Conservation (phyloP, 2,888 invertebrate species). For the Gymnocheta viridis region DNA sequence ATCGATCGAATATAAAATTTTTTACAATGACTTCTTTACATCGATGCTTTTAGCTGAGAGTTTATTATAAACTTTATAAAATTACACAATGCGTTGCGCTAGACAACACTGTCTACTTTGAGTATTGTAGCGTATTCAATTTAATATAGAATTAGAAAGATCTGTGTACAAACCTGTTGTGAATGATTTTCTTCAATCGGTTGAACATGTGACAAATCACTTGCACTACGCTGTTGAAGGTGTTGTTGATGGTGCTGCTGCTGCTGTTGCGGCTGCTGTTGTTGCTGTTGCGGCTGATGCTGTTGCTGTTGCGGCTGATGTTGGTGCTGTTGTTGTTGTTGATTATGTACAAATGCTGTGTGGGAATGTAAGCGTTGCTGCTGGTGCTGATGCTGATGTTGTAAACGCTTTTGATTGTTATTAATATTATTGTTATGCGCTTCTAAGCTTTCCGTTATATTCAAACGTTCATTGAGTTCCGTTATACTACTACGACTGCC, state of each 20-base stretch:
- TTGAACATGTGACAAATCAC: conserved; percentile 69
- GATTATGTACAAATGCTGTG: conserved; percentile 62
- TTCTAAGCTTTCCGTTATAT: conserved; percentile 72
- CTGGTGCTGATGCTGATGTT: conserved; percentile 59
- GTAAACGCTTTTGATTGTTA: conserved; percentile 63
- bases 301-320: conserved; percentile 63
- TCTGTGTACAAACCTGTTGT: conserved; percentile 71
- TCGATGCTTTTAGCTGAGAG: too few species aligned
- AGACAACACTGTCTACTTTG: background rate
- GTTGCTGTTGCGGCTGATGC: conserved; percentile 52
- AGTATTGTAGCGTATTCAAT: background rate
- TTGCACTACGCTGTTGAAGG: conserved; percentile 68
- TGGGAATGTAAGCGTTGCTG: conserved; percentile 65
- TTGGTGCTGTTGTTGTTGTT: conserved; percentile 64
- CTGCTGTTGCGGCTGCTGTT: conserved; percentile 68
- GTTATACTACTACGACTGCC: conserved; percentile 71
- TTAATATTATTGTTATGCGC: conserved; percentile 49
- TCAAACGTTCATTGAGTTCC: conserved; percentile 75
- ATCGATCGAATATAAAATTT: too few species aligned
- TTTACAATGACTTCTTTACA: too few species aligned
- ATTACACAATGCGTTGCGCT: too few species aligned
- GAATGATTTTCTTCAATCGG: conserved; percentile 69
- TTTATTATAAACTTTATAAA: too few species aligned
- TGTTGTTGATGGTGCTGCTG: conserved; percentile 68
- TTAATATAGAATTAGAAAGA: conserved; percentile 1